A percentile compares a stretch with the other conserved stretches of the same genome.
Evolutionary conservation across 1,140 invertebrate species (phyloP).

Genomic region (Lordiphosa mommai): DNA sequence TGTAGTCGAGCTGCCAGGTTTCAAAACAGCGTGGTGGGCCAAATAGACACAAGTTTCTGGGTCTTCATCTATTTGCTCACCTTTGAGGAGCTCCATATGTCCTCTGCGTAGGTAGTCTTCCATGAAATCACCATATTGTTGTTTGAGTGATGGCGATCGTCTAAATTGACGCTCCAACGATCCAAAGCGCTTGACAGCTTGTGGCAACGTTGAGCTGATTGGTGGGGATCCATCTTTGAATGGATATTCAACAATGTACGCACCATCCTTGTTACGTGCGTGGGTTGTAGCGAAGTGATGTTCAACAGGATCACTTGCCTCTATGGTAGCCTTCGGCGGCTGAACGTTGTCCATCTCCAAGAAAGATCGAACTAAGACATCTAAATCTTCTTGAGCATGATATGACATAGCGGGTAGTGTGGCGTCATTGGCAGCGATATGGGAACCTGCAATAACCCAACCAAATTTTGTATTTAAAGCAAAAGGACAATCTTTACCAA

Average conservation of each 20-base stretch:
- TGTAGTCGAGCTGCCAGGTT: background rate
- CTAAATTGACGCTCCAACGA: background rate
- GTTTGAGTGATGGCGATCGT: background rate
- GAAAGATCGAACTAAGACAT: background rate
- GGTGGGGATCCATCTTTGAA: background rate
- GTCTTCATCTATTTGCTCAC: background rate
- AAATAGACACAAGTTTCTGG: background rate
- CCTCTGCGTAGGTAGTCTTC: background rate
- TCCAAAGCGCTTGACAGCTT: background rate
- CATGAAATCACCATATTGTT: background rate
- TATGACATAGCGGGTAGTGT: background rate
- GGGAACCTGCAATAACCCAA: background rate
- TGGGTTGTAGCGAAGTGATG: background rate
- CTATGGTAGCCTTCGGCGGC: background rate
- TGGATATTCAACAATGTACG: background rate
- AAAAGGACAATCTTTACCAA: no score
- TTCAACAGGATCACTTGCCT: background rate
- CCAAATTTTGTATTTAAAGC: background rate
- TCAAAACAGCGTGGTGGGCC: background rate
- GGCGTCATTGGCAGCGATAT: background rate
- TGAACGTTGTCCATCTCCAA: background rate
- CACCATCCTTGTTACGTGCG: background rate
- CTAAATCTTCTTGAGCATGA: background rate
- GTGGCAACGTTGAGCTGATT: background rate
- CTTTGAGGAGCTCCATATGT: background rate